Percentiles rank a stretch among this genome's conserved stretches.
Conservation (phyloP, 2,888 invertebrate genomes). For the Dicycla oo region DNA sequence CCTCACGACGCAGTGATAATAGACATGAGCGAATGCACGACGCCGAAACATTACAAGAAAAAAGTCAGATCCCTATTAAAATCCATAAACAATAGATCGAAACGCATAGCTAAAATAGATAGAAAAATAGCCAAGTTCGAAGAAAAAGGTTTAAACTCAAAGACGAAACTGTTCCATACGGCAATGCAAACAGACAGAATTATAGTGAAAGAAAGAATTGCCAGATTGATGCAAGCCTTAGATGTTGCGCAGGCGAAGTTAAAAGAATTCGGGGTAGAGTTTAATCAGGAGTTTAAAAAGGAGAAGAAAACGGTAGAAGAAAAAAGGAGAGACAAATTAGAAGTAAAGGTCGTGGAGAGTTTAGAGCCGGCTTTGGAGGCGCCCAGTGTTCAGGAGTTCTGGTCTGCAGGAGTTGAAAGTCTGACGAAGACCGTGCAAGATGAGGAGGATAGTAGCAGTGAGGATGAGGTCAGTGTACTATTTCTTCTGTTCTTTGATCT, state of each 20-base stretch:
- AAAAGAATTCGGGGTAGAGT: constrained; percentile 67
- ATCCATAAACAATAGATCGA: constrained; percentile 73
- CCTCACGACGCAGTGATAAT: constrained; percentile 77
- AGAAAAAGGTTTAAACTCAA: constrained; percentile 71
- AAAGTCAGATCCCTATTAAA: constrained; percentile 75
- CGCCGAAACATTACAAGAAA: constrained; percentile 77
- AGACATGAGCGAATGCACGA: constrained; percentile 79
- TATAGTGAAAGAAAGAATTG: constrained; percentile 72
- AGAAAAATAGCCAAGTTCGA: constrained; percentile 80
- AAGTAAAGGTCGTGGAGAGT: constrained; percentile 71
- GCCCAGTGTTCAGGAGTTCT: constrained; percentile 85
- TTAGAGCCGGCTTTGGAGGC: constrained; percentile 78
- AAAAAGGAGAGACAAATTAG: constrained; percentile 38
- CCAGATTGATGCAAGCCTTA: constrained; percentile 75
- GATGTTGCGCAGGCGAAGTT: constrained; percentile 68
- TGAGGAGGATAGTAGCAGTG: constrained; percentile 82
- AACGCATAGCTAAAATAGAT: constrained; percentile 72
- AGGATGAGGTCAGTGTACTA: constrained; percentile 82
- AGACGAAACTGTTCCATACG: constrained; percentile 81
- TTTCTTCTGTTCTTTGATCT: neutral
- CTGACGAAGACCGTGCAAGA: constrained; percentile 61
- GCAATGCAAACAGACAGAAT: constrained; percentile 82
- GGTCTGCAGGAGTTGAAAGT: constrained; percentile 70
- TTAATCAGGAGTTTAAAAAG: constrained; percentile 55
- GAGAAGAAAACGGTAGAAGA: constrained; percentile 57